phyloP scores from a whole-genome alignment of 53 echinoderm and acorn worm species.

The Antedon mediterranea region DNA sequence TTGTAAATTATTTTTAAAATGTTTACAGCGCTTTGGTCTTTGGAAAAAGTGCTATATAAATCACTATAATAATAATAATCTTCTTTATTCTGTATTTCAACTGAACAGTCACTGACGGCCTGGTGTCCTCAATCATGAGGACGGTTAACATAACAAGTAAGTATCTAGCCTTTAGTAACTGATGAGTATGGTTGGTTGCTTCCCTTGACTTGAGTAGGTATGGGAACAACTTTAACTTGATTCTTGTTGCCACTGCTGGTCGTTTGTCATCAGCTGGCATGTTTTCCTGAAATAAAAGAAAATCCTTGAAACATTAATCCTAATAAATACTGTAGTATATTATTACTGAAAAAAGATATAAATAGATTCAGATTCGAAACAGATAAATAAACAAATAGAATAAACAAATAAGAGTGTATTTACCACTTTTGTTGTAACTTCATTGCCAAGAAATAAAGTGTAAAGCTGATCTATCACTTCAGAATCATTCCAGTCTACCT shows the following conservation, averaged over 20 bases:
- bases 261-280: slow-evolving; percentile 55
- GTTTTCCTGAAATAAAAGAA: neutral
- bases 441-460: slow-evolving; percentile 70
- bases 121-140: no score
- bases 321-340: no score
- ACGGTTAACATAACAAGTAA: slow-evolving; percentile 2
- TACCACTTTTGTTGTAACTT: slow-evolving; percentile 75
- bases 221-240: slow-evolving; percentile 83
- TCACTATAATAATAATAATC: no score
- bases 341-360: no score
- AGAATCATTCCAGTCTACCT: slow-evolving; percentile 69
- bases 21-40: no score
- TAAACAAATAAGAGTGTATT: no score
- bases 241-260: slow-evolving; percentile 60
- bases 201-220: slow-evolving; percentile 76
- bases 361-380: no score
- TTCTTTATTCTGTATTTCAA: no score
- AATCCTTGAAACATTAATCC: no score
- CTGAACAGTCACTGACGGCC: neutral
- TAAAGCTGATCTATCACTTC: slow-evolving; percentile 55
- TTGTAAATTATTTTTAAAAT: no score
- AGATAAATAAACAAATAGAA: no score
- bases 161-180: neutral
- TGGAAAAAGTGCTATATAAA: no score
- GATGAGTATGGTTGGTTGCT: slow-evolving; percentile 44